Evolutionary conservation across 1,140 invertebrate species (phyloP), one percentile per base, ranked within the genome.

Genomic region (Maconellicoccus hirsutus): DNA sequence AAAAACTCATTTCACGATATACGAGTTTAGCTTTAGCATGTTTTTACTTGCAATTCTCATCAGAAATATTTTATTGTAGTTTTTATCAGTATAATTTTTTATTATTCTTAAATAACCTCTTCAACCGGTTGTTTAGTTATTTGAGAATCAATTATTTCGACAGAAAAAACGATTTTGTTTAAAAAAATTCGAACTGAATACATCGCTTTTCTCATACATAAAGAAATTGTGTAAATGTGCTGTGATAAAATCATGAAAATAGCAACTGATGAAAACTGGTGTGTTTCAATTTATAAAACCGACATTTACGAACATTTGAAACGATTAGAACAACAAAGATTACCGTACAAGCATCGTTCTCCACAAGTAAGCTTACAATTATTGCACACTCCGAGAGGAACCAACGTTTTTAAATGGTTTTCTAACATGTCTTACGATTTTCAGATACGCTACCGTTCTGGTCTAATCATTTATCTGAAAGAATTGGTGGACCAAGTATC

Each of bases 281-380:
- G 3, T 23, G 22, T 26, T 25, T 23, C 25, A 4, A 14, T 14
- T 8, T 66, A 66, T 23, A 66, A 66, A 25, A 66, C 1, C 4
- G 61, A 66, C 16, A 66, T 66, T 66, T 66, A 66, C 22, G 25
- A 66, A 66, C 25, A 66, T 26, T 66, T 66, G 21, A 66, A 66
- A 26, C 22, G 3, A 66, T 16, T 66, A 22, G 61, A 66, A 23
- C 10, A 66, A 25, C 22, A 66, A 66, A 66, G 61, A 66, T 25
- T 8, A 2, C 10, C 61, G 16, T 66, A 16, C 25, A 12, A 25
- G 2, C 10, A 4, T 23, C 61, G 61, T 23, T 66, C 61, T 12
- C 61, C 61, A 4, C 61, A 66, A 22, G 61, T 66, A 66, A n/a
- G 4, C 3, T 59, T 59, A 4, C 16, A 4, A n/a, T 59, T 66